Evolutionary conservation across 2,797 vertebrate species (phyloP).

Genomic region (Pelodytes ibericus): DNA sequence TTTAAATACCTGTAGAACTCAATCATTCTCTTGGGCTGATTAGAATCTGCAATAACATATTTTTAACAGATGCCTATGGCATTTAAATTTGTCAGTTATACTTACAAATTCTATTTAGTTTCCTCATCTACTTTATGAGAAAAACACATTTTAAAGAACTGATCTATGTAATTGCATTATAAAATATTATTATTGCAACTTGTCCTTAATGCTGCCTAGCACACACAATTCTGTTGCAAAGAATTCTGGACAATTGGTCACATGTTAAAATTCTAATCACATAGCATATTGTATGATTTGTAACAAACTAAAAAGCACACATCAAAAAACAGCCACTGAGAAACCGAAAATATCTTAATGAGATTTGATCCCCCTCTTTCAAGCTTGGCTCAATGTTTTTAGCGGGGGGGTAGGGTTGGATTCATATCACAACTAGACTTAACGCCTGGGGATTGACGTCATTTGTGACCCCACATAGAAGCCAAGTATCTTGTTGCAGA

Average conservation of each 20-base stretch:
- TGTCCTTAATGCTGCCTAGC: not conserved
- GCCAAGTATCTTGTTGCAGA: slow-evolving; percentile 38
- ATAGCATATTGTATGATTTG: not conserved
- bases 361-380: slow-evolving; percentile 43
- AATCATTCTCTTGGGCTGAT: slow-evolving; percentile 5
- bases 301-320: not conserved
- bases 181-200: not conserved
- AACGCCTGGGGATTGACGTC: slow-evolving; percentile 51
- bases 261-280: not conserved
- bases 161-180: not conserved
- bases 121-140: not conserved
- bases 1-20: not conserved
- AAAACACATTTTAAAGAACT: not conserved
- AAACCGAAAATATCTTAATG: slow-evolving; percentile 40
- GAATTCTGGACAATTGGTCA: not conserved
- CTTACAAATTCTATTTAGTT: not conserved
- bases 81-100: not conserved
- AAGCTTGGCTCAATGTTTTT: slow-evolving; percentile 26
- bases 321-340: slow-evolving; percentile 16
- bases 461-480: slow-evolving; percentile 46
- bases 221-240: not conserved
- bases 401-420: slow-evolving; percentile 34
- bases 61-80: not conserved
- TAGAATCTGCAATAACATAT: not conserved
- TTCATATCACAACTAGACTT: slow-evolving; percentile 49